These are phyloP conservation scores for Corythornis cristatus DNA, from an alignment of 2,113 vertebrate species.

Conservation along the genomic window DNA sequence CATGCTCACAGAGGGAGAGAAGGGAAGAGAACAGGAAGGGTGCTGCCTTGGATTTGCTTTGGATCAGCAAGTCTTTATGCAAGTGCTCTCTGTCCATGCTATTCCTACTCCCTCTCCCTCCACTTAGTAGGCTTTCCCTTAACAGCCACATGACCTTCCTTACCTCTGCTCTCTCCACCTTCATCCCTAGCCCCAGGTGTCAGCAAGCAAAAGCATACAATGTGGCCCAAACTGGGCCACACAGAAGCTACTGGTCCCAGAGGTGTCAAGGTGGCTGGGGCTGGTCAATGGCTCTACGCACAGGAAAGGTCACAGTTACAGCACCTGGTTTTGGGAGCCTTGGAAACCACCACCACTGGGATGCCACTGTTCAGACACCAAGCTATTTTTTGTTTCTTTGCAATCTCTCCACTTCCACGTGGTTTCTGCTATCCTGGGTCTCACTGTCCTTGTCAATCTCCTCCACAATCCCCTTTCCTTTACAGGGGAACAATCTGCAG, in stretches of 20 bases:
- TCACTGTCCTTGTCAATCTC: slow-evolving; percentile 52
- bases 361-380: background rate
- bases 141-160: background rate
- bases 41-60: background rate
- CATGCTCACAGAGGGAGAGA: rapidly evolving
- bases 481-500: background rate
- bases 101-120: background rate
- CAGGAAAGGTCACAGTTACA: background rate
- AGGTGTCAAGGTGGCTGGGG: background rate
- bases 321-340: background rate
- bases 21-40: background rate
- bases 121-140: background rate
- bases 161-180: background rate
- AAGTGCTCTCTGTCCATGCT: background rate
- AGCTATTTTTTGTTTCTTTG: background rate
- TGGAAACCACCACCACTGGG: background rate
- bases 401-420: background rate
- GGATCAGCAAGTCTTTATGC: rapidly evolving
- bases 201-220: rapidly evolving
- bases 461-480: slow-evolving; percentile 5
- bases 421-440: slow-evolving; percentile 20
- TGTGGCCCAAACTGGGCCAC: background rate
- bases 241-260: background rate
- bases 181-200: background rate
- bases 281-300: background rate